These are phyloP conservation scores for Lumbricus terrestris DNA, from an alignment of 2,888 invertebrate genomes.

Conservation along the genomic window DNA sequence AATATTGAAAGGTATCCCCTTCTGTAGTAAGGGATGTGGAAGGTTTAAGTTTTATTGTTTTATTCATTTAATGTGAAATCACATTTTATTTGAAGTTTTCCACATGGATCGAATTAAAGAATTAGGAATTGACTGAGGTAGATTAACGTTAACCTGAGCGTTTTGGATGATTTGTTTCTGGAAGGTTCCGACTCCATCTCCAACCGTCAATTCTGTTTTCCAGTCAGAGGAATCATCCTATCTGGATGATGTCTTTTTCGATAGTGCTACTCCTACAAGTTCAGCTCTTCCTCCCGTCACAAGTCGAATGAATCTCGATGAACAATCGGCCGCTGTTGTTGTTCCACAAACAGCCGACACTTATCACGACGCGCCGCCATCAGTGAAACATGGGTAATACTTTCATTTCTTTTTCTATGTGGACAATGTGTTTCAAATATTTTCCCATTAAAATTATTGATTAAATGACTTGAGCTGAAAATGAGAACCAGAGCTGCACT, in stretches of 20 bases:
- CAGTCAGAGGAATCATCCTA: conserved; percentile 25
- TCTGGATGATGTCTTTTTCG: conserved; percentile 41
- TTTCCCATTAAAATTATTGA: neutral
- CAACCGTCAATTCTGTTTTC: conserved; percentile 27
- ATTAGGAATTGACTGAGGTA: neutral
- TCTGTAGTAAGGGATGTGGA: neutral
- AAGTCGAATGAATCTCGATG: too few relatives aligned
- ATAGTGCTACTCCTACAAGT: conserved; percentile 36
- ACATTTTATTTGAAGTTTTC: neutral
- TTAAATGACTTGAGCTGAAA: neutral
- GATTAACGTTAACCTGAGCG: neutral
- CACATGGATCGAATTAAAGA: neutral
- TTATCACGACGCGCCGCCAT: neutral
- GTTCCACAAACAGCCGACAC: neutral
- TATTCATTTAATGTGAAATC: neutral
- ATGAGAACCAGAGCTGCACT: neutral
- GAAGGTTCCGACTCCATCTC: conserved; percentile 9
- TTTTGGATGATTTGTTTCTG: neutral
- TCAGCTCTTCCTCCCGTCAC: neutral
- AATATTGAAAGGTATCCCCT: too few relatives aligned
- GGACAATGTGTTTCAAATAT: neutral
- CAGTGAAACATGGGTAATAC: neutral
- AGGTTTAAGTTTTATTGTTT: neutral
- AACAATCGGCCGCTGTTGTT: neutral
- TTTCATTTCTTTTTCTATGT: neutral